Conservation (phyloP, 2,113 vertebrate genomes). For the Scopus umbretta region DNA sequence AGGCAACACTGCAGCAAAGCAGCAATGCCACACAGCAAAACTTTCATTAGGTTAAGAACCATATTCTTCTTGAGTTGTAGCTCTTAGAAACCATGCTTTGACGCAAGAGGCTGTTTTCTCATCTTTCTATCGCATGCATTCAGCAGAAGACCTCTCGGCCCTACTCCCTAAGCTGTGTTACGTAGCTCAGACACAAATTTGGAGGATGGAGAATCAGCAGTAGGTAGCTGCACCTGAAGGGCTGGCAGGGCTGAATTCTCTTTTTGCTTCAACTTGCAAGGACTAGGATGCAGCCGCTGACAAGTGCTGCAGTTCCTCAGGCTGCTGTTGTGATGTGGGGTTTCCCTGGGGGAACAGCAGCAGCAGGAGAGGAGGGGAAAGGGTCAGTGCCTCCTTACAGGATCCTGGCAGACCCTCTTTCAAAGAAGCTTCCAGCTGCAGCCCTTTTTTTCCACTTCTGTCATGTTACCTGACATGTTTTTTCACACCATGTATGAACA, state of each 20-base stretch:
- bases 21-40: not conserved
- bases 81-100: not conserved
- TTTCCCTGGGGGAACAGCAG: not conserved
- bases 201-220: not conserved
- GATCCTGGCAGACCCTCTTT: not conserved
- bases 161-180: not conserved
- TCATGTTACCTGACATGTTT: not conserved
- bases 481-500: not conserved
- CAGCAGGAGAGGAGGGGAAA: not conserved
- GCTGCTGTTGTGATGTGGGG: not conserved
- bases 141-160: not conserved
- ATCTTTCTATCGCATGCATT: fast-evolving
- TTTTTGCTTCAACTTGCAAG: not conserved
- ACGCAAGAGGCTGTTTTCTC: not conserved
- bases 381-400: not conserved
- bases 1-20: not conserved
- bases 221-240: not conserved
- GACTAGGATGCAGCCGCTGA: not conserved
- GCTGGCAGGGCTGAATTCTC: not conserved
- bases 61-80: not conserved
- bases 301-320: not conserved
- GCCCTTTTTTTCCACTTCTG: not conserved
- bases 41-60: not conserved
- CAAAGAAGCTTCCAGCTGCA: not conserved
- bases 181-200: not conserved